Base-by-base conservation (phyloP, 92 coral and sea anemone genomes). In the Phenganax marumi region DNA sequence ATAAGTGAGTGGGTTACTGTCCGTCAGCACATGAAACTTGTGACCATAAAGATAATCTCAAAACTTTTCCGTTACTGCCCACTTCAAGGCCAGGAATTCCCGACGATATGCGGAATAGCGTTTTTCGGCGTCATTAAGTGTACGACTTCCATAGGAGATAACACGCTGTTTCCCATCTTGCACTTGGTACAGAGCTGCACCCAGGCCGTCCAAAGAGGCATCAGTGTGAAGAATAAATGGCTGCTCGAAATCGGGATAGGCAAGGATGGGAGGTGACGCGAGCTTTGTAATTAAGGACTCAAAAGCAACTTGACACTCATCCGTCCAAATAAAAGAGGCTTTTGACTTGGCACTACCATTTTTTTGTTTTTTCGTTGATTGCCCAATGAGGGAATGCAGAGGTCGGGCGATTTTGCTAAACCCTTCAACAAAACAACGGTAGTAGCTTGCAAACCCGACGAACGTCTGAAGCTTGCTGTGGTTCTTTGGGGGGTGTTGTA, bases 11-110 rank as follows among this genome's bases (percentile, higher is more conserved):
- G 77, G 90, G 74, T 84, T 88, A 64, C 81, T 87, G 46, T 84
- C 90, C 3, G 87, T 72, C 50, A 84, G 26, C 18, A 84, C 71
- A 25, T 88, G 85, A 55, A 85, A 88, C 22, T 77, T 84, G 58
- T 43, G 24, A 8, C 87, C 87, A 56, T 87, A 78, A 55, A 87
- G 80, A 79, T 87, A 87, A 49, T 75, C 25, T 10, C 76, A 79
- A 63, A 84, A 88, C 43, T 84, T 84, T 82, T 84, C 91, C 10
- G 88, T 63, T 7, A 88, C 56, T 9, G 88, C 85, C 91, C 91
- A 84, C 69, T 84, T 88, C 56, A 88, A 19, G 0, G 88, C 91
- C 13, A 73, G 64, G 66, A 75, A 66, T 52, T 22, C 18, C 7
- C 68, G 18, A 8, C 10, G 7, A n/a, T 60, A 22, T 8, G 18